Evolutionary conservation across 2,113 vertebrate genomes (phyloP), one percentile per base, ranked within the genome.

Genomic region (Isurus oxyrinchus): DNA sequence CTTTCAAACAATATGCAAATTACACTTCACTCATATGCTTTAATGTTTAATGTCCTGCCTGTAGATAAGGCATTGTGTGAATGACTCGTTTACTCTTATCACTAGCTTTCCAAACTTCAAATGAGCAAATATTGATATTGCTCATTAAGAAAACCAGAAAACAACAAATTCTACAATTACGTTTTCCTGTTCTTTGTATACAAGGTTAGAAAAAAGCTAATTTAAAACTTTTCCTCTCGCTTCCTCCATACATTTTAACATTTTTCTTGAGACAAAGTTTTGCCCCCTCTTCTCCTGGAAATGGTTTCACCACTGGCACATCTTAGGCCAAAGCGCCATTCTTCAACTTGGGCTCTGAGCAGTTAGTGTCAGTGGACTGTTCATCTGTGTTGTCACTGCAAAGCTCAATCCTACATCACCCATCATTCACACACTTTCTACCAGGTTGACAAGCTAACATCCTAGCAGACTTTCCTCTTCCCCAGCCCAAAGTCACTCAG

Each of bases 11-110:
- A 94, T 31, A 61, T 16, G 91, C 31, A 94, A 94, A 40, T 3
- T 10, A 5, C 61, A 23, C 66, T 94, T 94, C 40, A 61, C 61
- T 31, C 57, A 40, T 14, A 44, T 66, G 61, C 16, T 63, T 94
- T 19, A 94, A 94, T 94, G 59, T 66, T 94, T 94, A 66, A 63
- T 66, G n/a, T 16, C 63, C 91, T 94, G 19, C 31, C n/a, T 94
- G 1, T 40, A 63, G 59, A 63, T 40, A 66, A 94, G 91, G 16
- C 27, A 59, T 61, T 66, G 8, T 94, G 59, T 44, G 53, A 94
- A 94, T 94, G 59, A 44, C 59, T 94, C 55, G 21, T 59, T 91
- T 35, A 61, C 23, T 35, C 57, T 91, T 14, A 55, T 2, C 49
- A 91, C 88, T 10, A 59, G 27, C 53, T 59, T 25, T 25, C n/a